Evolutionary conservation across 1,140 invertebrate genomes (phyloP), one percentile per base, ranked within the genome.

Genomic region (Bradysia coprophila): DNA sequence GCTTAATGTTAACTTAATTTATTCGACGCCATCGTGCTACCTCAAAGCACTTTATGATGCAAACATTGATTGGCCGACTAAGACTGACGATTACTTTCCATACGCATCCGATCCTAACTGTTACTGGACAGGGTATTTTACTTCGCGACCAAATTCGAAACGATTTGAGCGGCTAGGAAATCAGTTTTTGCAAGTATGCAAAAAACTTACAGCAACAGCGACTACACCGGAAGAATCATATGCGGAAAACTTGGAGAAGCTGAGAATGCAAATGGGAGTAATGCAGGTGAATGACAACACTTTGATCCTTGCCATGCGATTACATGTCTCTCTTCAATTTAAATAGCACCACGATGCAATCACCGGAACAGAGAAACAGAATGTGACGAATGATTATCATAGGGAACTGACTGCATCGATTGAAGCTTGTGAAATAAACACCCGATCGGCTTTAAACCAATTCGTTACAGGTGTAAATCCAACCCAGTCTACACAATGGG

Each of bases 71-170:
- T 76, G 82, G 64, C 65, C 81, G 0, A 72, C 66, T 0, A 89
- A 89, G 52, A 61, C 62, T 13, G 81, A 87, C 46, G 87, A 91
- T 50, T 95, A 94, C 66, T 91, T 93, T 51, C 92, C 93, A 0
- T 97, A 97, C 62, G 79, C 86, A 1, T 79, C 78, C 47, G 75
- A 81, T 52, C 67, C 73, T 3, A 78, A 93, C 51, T 65, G 76
- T 0, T 94, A 77, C 56, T 97, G 92, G 93, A 93, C 86, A 0
- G 94, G 94, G 0, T 98, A 92, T 57, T 98, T 86, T 54, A 87
- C 86, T 0, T 95, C 90, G 0, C 70, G 86, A 41, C 79, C 88
- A 3, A 78, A 85, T 0, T 63, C 86, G 1, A 94, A 94, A 53
- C 73, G 74, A 32, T 83, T 68, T 54, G 84, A 87, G 51, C 64